Conservation (phyloP, 2,113 vertebrate genomes). For the Ochotona curzoniae region DNA sequence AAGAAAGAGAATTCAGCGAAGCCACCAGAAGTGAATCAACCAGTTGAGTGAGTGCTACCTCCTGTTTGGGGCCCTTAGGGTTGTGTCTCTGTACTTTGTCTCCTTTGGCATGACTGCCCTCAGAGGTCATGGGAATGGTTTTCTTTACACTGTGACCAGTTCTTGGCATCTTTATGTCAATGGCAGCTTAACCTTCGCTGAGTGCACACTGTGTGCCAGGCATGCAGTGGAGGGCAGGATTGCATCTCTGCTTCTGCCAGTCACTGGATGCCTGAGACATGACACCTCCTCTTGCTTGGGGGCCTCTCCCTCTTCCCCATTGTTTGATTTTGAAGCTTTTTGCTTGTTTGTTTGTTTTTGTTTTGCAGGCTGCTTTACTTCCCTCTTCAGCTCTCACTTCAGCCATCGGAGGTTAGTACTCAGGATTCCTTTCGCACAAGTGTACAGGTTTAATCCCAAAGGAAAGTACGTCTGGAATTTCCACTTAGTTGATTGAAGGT, state of each 20-base stretch:
- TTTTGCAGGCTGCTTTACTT: background rate
- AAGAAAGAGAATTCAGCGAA: background rate
- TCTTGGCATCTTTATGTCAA: background rate
- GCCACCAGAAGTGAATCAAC: background rate
- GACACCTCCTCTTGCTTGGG: too few species aligned
- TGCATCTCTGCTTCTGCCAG: too few species aligned
- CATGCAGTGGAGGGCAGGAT: background rate
- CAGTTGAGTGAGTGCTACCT: background rate
- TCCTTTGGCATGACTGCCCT: constrained; percentile 47
- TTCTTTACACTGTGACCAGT: background rate
- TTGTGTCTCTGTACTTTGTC: background rate
- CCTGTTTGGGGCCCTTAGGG: background rate
- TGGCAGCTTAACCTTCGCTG: background rate
- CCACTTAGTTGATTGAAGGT: background rate
- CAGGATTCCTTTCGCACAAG: background rate
- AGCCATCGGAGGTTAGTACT: background rate
- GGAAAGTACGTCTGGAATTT: background rate
- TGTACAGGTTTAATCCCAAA: constrained; percentile 2
- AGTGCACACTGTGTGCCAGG: background rate
- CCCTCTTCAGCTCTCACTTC: constrained; percentile 7
- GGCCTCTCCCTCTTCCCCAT: too few species aligned
- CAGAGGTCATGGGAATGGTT: background rate
- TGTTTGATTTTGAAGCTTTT: too few species aligned
- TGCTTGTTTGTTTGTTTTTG: too few species aligned
- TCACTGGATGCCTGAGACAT: too few species aligned